Evolutionary conservation across 2,113 vertebrate genomes (phyloP), one percentile per base, ranked within the genome.

Genomic region (Cisticola juncidis): DNA sequence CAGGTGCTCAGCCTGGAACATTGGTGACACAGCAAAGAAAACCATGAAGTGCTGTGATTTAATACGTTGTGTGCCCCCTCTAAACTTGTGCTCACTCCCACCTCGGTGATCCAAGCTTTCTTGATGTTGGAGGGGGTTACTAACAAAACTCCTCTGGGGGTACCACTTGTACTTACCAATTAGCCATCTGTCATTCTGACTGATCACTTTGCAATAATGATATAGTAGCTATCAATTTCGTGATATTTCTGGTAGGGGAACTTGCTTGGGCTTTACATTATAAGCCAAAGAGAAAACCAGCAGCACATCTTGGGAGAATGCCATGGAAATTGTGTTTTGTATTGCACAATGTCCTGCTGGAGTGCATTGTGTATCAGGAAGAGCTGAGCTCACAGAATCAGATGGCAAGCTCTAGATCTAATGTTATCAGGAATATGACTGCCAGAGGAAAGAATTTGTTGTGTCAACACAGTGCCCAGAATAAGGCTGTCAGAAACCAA

Each of bases 151-250:
- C 56, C 88, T 96, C 60, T 42, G 69, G 81, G 92, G 65, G 26
- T 66, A 92, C 14, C n/a, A 72, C 64, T 85, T 2, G 5, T 72
- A 79, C 68, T 92, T 91, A 29, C 77, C 86, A 86, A 40, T 91
- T 84, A 90, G 65, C 85, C 61, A 79, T 66, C 90, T 90, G 84
- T 95, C 83, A 78, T 61, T 77, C 36, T 88, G 80, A 94, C 73
- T 83, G 85, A 91, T 96, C 76, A 44, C 65, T 96, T 95, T 65
- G 54, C 47, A 86, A 76, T 91, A 77, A 72, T 79, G 61, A 90
- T 68, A 79, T 8, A 77, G 36, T 45, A 70, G 56, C 86, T 64
- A 94, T 96, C 71, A 81, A 69, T 92, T 83, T 57, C 48, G 45
- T 58, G 47, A 35, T 80, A 68, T 73, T 83, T 96, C 48, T 81